Base-by-base conservation (phyloP, 2,888 invertebrate genomes). In the Cheilosia pagana region DNA sequence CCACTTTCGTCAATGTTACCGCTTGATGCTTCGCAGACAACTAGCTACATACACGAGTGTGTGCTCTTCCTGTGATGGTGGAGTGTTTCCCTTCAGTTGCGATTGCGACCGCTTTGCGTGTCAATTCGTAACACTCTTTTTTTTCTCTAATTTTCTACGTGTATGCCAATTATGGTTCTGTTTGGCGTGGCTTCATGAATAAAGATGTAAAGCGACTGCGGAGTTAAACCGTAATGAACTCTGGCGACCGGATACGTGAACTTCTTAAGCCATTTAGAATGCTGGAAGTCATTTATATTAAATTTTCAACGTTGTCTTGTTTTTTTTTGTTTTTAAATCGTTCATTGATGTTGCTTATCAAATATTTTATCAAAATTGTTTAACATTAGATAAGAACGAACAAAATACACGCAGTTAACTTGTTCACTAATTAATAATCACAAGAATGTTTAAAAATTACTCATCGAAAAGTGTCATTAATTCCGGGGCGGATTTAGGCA, bases 121-220 rank as follows among this genome's bases (percentile, higher is more conserved):
- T 53, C 53, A 71, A 65, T 65, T 76, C 63, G 59, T 65, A 77
- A 72, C 55, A 72, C 41, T 67, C 62, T 71, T 72, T 67, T n/a
- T n/a, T n/a, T n/a, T n/a, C n/a, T 71, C 67, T 77, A 77, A 31
- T 72, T 71, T 60, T 67, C 28, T 65, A 41, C 60, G 60, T 72
- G 53, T 65, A 77, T 71, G 71, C 72, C 82, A 77, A 77, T 77
- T 82, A 82, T 77, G 82, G 77, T 41, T 67, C 65, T 67, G 60
- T 68, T 82, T 67, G 67, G 72, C 62, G 77, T 72, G 62, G 76
- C 62, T 68, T 82, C 72, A 72, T 82, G 82, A 77, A 77, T 82
- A 82, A 81, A 72, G 68, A 62, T 67, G 75, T 62, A 68, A 75
- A 68, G 50, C 57, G 45, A 21, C 53, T 74, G 25, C 72, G 35